A percentile compares a stretch with the other conserved stretches of the same genome.
Evolutionary conservation across 2,113 vertebrate genomes (phyloP).

Genomic region (Dryoscopus gambensis): DNA sequence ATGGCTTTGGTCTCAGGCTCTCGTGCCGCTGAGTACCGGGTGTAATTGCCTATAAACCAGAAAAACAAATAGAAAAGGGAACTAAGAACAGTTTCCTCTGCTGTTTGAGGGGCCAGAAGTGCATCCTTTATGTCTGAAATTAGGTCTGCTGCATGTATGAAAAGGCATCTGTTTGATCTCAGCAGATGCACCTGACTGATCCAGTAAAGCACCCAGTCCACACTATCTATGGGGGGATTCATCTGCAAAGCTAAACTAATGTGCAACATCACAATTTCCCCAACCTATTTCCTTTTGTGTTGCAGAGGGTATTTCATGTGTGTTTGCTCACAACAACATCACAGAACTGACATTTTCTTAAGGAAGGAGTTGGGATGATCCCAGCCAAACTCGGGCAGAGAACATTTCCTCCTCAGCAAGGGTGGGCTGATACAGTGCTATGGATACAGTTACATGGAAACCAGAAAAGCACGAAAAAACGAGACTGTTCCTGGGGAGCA

Average conservation of each 20-base stretch:
- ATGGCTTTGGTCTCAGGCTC: constrained; percentile 91
- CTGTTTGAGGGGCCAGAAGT: not conserved
- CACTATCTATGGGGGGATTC: not conserved
- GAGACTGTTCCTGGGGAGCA: not conserved
- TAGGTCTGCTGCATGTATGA: not conserved
- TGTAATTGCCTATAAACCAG: constrained; percentile 82
- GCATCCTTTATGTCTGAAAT: not conserved
- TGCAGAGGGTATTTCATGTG: not conserved
- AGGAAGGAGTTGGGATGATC: not conserved
- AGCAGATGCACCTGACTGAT: not conserved
- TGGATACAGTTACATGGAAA: not conserved
- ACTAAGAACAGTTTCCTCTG: not conserved
- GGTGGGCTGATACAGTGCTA: not conserved
- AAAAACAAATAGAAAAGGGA: not conserved
- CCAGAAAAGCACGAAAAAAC: not conserved
- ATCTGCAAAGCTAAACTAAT: not conserved
- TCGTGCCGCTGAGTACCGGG: constrained; percentile 66
- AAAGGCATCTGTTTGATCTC: not conserved
- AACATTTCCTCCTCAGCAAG: not conserved
- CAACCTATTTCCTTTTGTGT: not conserved
- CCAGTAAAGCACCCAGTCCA: not conserved
- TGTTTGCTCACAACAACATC: not conserved
- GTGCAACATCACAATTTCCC: not conserved
- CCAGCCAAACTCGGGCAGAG: not conserved
- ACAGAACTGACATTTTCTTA: not conserved